Base-by-base conservation (phyloP, 1,140 invertebrate genomes). In the Pectinophora gossypiella region DNA sequence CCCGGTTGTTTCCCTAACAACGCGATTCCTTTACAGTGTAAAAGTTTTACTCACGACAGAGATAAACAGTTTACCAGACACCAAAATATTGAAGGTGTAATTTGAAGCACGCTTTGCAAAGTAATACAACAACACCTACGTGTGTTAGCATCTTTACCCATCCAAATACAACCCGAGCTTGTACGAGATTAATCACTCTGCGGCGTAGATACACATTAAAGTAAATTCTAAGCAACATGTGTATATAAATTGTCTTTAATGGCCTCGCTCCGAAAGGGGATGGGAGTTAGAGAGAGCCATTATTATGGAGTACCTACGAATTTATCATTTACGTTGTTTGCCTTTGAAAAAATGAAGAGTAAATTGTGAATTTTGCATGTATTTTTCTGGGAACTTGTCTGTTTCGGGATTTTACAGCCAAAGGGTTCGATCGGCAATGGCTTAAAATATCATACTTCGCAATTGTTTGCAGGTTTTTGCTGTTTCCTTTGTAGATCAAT, bases 241-340 rank as follows among this genome's bases (percentile, higher is more conserved):
- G 64, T 66, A 68, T 69, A 81, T 79, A 82, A 82, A 82, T 79
- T 71, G 72, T 73, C 54, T 48, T 72, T 76, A 82, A 82, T 72
- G 69, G 64, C 66, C 22, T 42, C 48, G 21, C 18, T 21, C 18
- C 15, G 9, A 9, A 32, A n/a, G n/a, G 27, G 27, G 27, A 32
- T 32, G 36, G 36, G 15, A 18, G 36, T 40, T 40, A 40, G n/a
- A 6, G 5, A 12, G 23, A 12, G 16, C 13, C 36, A 40, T 40
- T 40, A 40, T 40, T 40, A 40, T 40, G 36, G 36, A 40, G 36
- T 40, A 40, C 36, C 36, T 40, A 32, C 27, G 2, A 12, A 32
- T 32, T 12, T 32, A 32, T 32, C 27, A 32, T 32, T 32, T 9
- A 32, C 9, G 9, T 32, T n/a, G n/a, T n/a, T n/a, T n/a, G n/a